These are phyloP conservation scores for Hippocampus barbouri DNA, from an alignment of 2,113 vertebrate species.

Conservation along the genomic window DNA sequence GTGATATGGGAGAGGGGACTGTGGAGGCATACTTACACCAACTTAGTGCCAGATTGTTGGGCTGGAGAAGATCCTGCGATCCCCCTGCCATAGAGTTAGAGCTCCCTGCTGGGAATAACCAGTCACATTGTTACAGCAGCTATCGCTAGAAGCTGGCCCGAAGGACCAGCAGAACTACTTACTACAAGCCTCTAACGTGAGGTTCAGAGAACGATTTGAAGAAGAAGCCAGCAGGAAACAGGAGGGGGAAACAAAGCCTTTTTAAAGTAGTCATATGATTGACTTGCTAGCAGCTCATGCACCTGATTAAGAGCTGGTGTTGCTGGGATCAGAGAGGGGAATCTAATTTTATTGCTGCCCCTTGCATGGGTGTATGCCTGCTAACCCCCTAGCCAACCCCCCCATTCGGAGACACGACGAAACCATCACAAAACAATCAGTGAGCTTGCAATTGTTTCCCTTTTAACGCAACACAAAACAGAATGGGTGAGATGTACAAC, in stretches of 20 bases:
- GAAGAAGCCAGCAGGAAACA: conserved; percentile 41
- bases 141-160: conserved; percentile 42
- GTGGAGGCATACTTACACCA: conserved; percentile 78
- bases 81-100: conserved; percentile 78
- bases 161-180: conserved; percentile 46
- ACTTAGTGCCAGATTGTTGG: conserved; percentile 82
- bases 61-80: conserved; percentile 79
- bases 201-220: conserved; percentile 43
- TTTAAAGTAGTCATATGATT: conserved; percentile 6
- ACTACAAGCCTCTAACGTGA: conserved; percentile 47
- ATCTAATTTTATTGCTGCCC: conserved; percentile 51
- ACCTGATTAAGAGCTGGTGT: conserved; percentile 20
- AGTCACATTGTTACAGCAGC: conserved; percentile 74
- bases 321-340: conserved; percentile 25
- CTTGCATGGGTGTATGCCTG: conserved; percentile 57
- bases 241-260: conserved; percentile 30
- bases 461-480: conserved; percentile 69
- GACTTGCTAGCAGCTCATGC: conserved; percentile 10
- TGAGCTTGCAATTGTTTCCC: conserved; percentile 70
- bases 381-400: background rate
- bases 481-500: conserved; percentile 26
- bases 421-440: conserved; percentile 2
- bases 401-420: background rate
- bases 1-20: conserved; percentile 46
- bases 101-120: conserved; percentile 80